Evolutionary conservation across 2,888 invertebrate genomes (phyloP), one percentile per base, ranked within the genome.

Genomic region (Amblyteles armatorius): DNA sequence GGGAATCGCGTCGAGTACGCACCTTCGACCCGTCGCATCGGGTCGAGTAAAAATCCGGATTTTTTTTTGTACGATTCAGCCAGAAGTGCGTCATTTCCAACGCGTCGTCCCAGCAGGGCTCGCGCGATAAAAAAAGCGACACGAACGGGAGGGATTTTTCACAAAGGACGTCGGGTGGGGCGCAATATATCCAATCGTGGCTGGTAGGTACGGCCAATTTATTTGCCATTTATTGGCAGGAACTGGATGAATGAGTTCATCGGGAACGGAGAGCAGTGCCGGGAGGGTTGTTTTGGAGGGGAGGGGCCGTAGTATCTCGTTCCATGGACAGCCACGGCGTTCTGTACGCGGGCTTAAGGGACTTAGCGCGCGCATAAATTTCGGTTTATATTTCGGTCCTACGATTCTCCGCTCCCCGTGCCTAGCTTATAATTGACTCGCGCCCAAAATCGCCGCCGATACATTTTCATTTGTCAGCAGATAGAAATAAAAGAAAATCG

Each of bases 191-290:
- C 69, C 48, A 57, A 67, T 52, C 63, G 83, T 88, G 84, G 85
- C 81, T 84, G 84, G 74, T 67, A 19, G 78, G 83, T 87, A 84
- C 87, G 88, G 88, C 84, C 88, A 91, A 92, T 92, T 91, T 91
- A 92, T 92, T 91, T 89, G 87, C 87, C 86, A 88, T 91, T 90
- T 91, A 92, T 92, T 91, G 92, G 89, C 92, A 92, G 90, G 63
- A 79, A 63, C 80, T 81, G 86, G 89, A 91, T 92, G 90, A 92
- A 92, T 88, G 92, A 89, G 89, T 89, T 86, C 88, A 87, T 90
- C 85, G 88, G 84, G 7, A 80, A 26, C 52, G 36, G 79, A 74
- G 82, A 55, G 69, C 73, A 68, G 67, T 71, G 48, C 44, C 19
- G 40, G 67, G 16, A 65, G 71, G 65, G 57, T 52, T 52, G 67